A percentile compares a stretch with the other conserved stretches of the same genome.
These are phyloP conservation scores for Eriocheir sinensis DNA, from an alignment of 1,140 invertebrate species.

Conservation along the genomic window DNA sequence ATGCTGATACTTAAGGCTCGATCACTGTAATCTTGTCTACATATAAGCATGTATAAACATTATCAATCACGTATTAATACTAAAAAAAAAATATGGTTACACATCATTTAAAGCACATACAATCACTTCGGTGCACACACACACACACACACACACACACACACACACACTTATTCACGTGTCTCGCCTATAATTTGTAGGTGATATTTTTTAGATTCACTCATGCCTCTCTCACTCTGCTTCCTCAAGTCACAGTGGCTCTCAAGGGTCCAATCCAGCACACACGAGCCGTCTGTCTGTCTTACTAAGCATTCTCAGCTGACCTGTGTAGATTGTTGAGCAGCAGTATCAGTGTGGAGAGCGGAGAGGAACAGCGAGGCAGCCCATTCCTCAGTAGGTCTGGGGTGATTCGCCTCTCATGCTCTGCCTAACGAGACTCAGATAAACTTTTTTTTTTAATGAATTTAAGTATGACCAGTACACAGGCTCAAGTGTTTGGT, in stretches of 20 bases:
- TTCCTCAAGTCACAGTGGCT: slow-evolving; percentile 13
- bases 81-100: not conserved
- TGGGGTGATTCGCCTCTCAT: not conserved
- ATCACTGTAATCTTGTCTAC: slow-evolving; percentile 5
- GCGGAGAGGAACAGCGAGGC: not conserved
- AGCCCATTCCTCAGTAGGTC: not conserved
- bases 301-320: not conserved
- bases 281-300: not conserved
- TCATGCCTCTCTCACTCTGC: not conserved
- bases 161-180: not conserved
- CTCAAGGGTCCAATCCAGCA: slow-evolving; percentile 1
- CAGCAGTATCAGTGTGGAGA: not conserved
- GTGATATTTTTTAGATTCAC: not conserved
- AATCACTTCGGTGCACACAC: not conserved
- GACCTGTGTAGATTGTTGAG: not conserved
- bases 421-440: not conserved
- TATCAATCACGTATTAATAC: not conserved
- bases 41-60: slow-evolving; percentile 13
- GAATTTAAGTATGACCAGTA: too few relatives aligned
- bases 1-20: not conserved
- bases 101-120: not conserved
- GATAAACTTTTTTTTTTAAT: slow-evolving; percentile 5
- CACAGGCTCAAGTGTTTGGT: slow-evolving; percentile 60
- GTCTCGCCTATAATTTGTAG: not conserved
- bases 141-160: not conserved